These are phyloP conservation scores for Trichogramma pretiosum DNA, from an alignment of 1,140 invertebrate genomes.

Conservation along the genomic window DNA sequence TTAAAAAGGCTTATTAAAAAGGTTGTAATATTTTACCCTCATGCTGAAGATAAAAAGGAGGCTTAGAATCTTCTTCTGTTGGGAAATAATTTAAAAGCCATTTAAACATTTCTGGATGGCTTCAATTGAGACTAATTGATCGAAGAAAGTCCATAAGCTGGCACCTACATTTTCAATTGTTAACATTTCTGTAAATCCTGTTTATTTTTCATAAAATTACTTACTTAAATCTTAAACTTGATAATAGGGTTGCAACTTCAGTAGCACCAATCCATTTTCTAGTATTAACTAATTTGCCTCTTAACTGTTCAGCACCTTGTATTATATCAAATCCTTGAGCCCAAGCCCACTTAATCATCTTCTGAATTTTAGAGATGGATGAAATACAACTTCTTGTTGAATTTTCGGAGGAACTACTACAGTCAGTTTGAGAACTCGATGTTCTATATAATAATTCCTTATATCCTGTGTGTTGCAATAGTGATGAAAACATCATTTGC, in stretches of 20 bases:
- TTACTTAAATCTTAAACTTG: slow-evolving; percentile 66
- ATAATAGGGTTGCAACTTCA: slow-evolving; percentile 71
- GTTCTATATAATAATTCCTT: slow-evolving; percentile 57
- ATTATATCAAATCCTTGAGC: slow-evolving; percentile 75
- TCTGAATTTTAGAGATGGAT: slow-evolving; percentile 74
- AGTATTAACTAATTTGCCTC: slow-evolving; percentile 70
- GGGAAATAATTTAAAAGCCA: slow-evolving; percentile 82
- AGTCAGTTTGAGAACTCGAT: slow-evolving; percentile 36
- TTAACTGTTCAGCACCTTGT: slow-evolving; percentile 76
- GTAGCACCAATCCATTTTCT: slow-evolving; percentile 89
- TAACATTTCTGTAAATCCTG: slow-evolving; percentile 11
- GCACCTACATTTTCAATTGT: no score
- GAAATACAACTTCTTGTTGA: slow-evolving; percentile 61
- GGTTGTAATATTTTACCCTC: slow-evolving; percentile 54
- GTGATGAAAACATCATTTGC: slow-evolving; percentile 80
- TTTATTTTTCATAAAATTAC: slow-evolving; percentile 8
- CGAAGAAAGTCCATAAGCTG: slow-evolving; percentile 78
- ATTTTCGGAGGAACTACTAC: slow-evolving; percentile 35
- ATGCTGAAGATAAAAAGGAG: slow-evolving; percentile 82
- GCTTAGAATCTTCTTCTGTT: slow-evolving; percentile 63
- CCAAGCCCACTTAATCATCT: slow-evolving; percentile 81
- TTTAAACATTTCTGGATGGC: slow-evolving; percentile 76
- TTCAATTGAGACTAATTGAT: slow-evolving; percentile 69
- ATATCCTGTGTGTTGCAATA: slow-evolving; percentile 66
- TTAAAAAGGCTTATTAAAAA: background rate